Evolutionary conservation across 2,888 invertebrate species (phyloP).

Genomic region (Lithophane ornitopus): DNA sequence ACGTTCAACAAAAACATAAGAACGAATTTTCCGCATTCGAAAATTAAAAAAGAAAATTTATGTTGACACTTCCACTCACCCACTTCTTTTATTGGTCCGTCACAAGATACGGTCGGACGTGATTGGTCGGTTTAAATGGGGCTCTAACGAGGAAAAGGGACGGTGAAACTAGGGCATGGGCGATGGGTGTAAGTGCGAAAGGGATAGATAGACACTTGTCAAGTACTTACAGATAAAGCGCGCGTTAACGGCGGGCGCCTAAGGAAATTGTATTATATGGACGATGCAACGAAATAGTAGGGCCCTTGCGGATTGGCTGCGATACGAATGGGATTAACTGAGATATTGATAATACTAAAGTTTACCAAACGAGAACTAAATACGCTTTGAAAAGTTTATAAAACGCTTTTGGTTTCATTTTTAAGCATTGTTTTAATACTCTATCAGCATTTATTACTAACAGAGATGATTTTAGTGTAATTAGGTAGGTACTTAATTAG

Average conservation of each 20-base stretch:
- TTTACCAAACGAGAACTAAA: neutral
- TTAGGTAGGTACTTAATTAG: neutral
- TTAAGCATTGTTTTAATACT: neutral
- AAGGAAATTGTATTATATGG: slow-evolving; percentile 81
- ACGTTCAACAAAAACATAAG: slow-evolving; percentile 60
- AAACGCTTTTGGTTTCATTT: neutral
- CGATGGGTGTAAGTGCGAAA: slow-evolving; percentile 73
- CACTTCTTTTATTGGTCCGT: slow-evolving; percentile 88
- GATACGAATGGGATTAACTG: slow-evolving; percentile 7
- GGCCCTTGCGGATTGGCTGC: slow-evolving; percentile 74
- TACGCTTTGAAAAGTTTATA: neutral
- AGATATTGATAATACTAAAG: neutral
- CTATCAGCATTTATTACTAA: neutral
- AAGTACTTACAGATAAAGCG: slow-evolving; percentile 86
- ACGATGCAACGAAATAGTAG: slow-evolving; percentile 73
- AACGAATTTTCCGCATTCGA: slow-evolving; percentile 71
- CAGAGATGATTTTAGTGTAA: neutral
- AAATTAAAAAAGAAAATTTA: slow-evolving; percentile 85
- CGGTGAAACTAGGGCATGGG: slow-evolving; percentile 71
- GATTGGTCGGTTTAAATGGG: slow-evolving; percentile 87
- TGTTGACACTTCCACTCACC: slow-evolving; percentile 87
- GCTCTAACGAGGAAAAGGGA: slow-evolving; percentile 83
- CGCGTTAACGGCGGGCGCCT: slow-evolving; percentile 82
- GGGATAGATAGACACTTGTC: slow-evolving; percentile 88
- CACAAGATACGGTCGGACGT: slow-evolving; percentile 75